Conservation (phyloP, 2,797 vertebrate genomes). For the Xenentodon cancila region DNA sequence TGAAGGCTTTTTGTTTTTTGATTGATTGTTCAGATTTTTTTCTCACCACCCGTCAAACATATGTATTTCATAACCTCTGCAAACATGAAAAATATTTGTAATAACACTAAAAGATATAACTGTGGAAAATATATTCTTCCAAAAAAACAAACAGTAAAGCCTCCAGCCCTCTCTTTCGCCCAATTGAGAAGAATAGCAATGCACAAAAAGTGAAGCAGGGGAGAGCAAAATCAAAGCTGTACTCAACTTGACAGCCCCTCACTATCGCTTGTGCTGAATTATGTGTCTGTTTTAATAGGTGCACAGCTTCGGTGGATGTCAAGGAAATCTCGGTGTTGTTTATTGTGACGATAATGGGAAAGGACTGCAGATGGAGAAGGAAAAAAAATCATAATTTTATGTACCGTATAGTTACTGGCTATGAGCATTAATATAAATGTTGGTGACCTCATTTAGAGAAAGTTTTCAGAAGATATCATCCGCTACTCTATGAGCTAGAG, state of each 20-base stretch:
- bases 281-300: constrained; percentile 22
- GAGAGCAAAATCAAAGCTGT: constrained; percentile 2
- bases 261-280: constrained; percentile 34
- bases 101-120: neutral
- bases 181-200: constrained; percentile 27
- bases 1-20: neutral
- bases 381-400: constrained; percentile 16
- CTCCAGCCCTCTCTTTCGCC: constrained; percentile 14
- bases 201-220: constrained; percentile 17
- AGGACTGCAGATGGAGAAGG: constrained; percentile 6
- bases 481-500: neutral
- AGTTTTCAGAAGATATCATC: constrained; percentile 24
- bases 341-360: constrained; percentile 25
- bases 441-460: constrained; percentile 36
- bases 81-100: constrained; percentile 2
- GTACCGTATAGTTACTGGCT: neutral
- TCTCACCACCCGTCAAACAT: constrained; percentile 12
- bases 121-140: constrained; percentile 11
- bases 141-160: constrained; percentile 7
- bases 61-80: neutral
- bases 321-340: constrained; percentile 5
- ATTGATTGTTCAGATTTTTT: constrained; percentile 1
- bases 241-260: constrained; percentile 31
- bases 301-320: neutral
- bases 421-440: constrained; percentile 27